These are phyloP conservation scores for Camponotus floridanus DNA, from an alignment of 1,140 invertebrate species.

Conservation along the genomic window DNA sequence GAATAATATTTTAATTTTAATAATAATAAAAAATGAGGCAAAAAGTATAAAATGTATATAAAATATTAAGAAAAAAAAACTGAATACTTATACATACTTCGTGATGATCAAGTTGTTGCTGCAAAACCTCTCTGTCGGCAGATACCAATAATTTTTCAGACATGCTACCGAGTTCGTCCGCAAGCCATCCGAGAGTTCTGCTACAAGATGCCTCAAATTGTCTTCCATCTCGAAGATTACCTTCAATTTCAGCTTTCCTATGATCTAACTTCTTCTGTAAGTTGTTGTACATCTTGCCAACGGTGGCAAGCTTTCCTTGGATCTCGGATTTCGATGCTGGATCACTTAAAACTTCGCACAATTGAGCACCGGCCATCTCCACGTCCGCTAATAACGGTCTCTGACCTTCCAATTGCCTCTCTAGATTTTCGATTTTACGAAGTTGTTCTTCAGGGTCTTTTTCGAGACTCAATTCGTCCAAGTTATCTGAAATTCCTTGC, in stretches of 20 bases:
- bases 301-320: slow-evolving; percentile 93
- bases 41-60: background rate
- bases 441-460: slow-evolving; percentile 95
- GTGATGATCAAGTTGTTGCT: slow-evolving; percentile 95
- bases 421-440: slow-evolving; percentile 94
- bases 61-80: slow-evolving; percentile 1
- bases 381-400: slow-evolving; percentile 94
- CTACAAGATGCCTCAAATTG: slow-evolving; percentile 95
- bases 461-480: slow-evolving; percentile 93
- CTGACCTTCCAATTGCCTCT: slow-evolving; percentile 95
- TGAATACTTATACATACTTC: slow-evolving; percentile 86
- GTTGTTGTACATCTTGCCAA: slow-evolving; percentile 94
- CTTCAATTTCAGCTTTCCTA: slow-evolving; percentile 96
- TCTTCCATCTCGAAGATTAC: slow-evolving; percentile 92
- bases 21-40: slow-evolving; percentile 10
- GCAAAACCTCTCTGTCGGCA: slow-evolving; percentile 93
- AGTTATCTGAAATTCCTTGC: slow-evolving; percentile 94
- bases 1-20: slow-evolving; percentile 38
- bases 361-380: slow-evolving; percentile 93
- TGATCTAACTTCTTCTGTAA: slow-evolving; percentile 96
- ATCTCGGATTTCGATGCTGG: slow-evolving; percentile 96
- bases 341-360: slow-evolving; percentile 96
- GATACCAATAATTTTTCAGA: slow-evolving; percentile 94
- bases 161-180: slow-evolving; percentile 91
- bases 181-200: slow-evolving; percentile 95